These are phyloP conservation scores for Crypturellus tataupa DNA, from an alignment of 2,797 vertebrate species.

Conservation along the genomic window DNA sequence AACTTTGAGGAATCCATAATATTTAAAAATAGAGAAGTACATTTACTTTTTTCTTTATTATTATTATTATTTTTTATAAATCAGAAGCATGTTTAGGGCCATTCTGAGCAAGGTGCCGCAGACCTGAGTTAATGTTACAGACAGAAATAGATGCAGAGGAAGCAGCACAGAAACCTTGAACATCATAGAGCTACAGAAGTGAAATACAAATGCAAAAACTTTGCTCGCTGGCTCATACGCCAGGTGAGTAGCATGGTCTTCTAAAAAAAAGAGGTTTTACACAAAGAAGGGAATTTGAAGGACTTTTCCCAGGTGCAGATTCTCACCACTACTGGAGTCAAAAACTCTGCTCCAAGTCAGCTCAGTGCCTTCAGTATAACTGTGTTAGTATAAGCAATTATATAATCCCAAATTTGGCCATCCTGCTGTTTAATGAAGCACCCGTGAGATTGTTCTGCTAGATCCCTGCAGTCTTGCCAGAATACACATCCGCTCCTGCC, in stretches of 20 bases:
- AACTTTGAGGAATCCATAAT: background rate
- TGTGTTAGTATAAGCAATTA: background rate
- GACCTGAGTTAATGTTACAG: background rate
- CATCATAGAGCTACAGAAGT: background rate
- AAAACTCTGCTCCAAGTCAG: background rate
- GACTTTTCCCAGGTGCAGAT: background rate
- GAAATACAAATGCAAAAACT: rapidly evolving
- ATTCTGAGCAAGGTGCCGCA: background rate
- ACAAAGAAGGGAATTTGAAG: background rate
- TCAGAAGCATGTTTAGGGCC: background rate
- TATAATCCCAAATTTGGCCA: background rate
- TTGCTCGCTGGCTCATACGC: rapidly evolving
- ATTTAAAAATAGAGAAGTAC: background rate
- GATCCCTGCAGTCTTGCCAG: no score
- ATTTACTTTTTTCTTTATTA: background rate
- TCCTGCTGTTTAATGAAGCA: background rate
- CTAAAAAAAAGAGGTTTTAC: background rate
- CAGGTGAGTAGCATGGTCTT: background rate
- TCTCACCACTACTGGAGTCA: background rate
- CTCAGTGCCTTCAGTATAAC: background rate
- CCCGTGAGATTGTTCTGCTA: background rate
- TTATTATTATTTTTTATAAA: background rate
- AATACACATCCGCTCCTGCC: rapidly evolving
- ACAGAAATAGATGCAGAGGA: background rate
- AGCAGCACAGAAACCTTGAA: background rate